These are phyloP conservation scores for Protula sp. DNA, from an alignment of 2,888 invertebrate species.

Conservation along the genomic window DNA sequence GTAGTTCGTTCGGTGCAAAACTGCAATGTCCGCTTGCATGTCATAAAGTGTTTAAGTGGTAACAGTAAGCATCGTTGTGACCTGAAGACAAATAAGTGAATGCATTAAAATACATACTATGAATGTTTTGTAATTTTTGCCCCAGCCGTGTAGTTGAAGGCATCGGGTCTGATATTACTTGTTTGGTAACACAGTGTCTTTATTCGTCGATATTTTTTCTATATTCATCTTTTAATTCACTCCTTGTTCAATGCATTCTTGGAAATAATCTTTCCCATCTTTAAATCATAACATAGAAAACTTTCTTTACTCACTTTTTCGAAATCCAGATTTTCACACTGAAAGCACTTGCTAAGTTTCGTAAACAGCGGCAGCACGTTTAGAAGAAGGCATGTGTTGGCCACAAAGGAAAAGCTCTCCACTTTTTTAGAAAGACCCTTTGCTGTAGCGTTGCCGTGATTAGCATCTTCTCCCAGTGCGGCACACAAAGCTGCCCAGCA, in stretches of 20 bases:
- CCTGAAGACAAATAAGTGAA: background rate
- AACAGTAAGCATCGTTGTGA: background rate
- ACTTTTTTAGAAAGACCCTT: background rate
- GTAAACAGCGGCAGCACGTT: background rate
- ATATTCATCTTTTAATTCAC: too few relatives aligned
- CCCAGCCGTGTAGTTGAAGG: too few relatives aligned
- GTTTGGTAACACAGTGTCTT: too few relatives aligned
- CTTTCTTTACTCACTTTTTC: too few relatives aligned
- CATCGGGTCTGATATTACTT: too few relatives aligned
- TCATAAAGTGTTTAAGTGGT: background rate
- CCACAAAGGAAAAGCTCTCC: background rate
- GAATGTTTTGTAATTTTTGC: too few relatives aligned
- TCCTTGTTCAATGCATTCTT: too few relatives aligned
- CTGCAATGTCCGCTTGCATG: background rate
- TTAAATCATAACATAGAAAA: too few relatives aligned
- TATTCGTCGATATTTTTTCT: too few relatives aligned
- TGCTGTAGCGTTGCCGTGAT: background rate
- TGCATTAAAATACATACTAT: too few relatives aligned
- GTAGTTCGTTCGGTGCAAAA: background rate
- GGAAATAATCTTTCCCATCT: too few relatives aligned
- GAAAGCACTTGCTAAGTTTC: background rate
- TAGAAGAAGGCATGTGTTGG: background rate
- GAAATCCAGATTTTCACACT: background rate
- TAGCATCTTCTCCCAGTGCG: background rate
- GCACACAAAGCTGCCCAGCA: background rate